Evolutionary conservation across 2,888 invertebrate genomes (phyloP), one percentile per base, ranked within the genome.

Genomic region (Tipula vernalis): DNA sequence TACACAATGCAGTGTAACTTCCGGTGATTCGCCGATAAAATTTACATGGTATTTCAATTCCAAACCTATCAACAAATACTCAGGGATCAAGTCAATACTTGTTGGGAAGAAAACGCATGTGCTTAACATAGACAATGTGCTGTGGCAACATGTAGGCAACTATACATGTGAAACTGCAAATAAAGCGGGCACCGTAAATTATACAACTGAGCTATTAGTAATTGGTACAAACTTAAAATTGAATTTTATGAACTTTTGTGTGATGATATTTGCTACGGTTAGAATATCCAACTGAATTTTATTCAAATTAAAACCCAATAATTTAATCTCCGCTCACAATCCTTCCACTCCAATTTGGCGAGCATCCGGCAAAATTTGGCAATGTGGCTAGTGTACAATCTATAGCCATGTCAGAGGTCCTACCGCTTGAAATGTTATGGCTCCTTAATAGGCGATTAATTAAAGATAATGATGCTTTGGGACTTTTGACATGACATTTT

Each of bases 21-120:
- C 95, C 90, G 96, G 97, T 88, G 97, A 97, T 92, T 92, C 95
- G 89, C 97, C 97, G 12, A 93, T 97, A 95, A 0, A 94, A 93
- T 89, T 94, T 92, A 90, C 90, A 88, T 91, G 91, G 91, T 92
- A 93, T 88, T 95, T 95, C 88, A 94, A 94, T 89, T 93, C 92
- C 5, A 88, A 90, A 89, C 92, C 88, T 88, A 90, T 90, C 87
- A 90, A 90, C 86, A 88, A 90, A n/a, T 92, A 91, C 88, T 91
- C 89, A 3, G 91, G 92, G 88, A 90, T 93, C 57, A 90, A 93
- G 51, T 92, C 91, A 83, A 90, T 91, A 1, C 91, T 90, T 88
- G 90, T 94, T 89, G 94, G 94, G 88, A 92, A 93, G 90, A 93
- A 94, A 89, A 93, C 93, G 87, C 94, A 93, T 89, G 91, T 94